Base-by-base conservation (phyloP, 2,797 vertebrate species). In the Petrocephalus sullivani region DNA sequence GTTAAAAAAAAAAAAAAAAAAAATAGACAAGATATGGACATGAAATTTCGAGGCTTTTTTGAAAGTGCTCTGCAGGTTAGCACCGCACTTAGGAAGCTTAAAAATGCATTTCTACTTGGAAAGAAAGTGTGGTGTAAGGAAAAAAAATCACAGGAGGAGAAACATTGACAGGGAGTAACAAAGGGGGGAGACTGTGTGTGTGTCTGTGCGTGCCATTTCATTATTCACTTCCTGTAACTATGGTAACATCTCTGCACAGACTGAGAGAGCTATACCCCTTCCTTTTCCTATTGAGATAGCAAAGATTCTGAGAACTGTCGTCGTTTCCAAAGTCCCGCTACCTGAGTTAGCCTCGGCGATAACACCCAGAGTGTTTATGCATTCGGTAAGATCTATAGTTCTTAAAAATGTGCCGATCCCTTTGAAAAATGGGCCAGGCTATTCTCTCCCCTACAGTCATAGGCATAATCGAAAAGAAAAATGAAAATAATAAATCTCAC, bases 191-290 rank as follows among this genome's bases (percentile, higher is more conserved):
- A 41, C 7, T 61, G 9, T 87, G 28, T 58, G 67, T 71, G 56
- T 58, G 23, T 56, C 21, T 88, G 58, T 86, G 91, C 61, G 90
- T 93, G 94, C 94, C 93, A 91, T 94, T 94, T 94, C 94, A 94
- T 94, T 94, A 94, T 94, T 93, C 94, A 94, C 94, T 95, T 95
- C 94, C 94, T 94, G 95, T 95, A 95, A 94, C 95, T 95, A 95
- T 95, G 93, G 95, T 92, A 95, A 95, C 95, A 89, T 94, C 94
- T 95, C 94, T 95, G 93, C 93, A 94, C 94, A 89, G 56, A 95
- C 93, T 94, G 92, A 92, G 93, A 91, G 92, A 93, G 94, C 93
- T 92, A 93, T 93, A 93, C 93, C 93, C 94, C 95, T 95, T 95
- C 94, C 94, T 93, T 93, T 95, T 94, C 94, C 94, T 94, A 94